Conservation (phyloP, 2,888 invertebrate species). For the Lamellibrachia satsuma region DNA sequence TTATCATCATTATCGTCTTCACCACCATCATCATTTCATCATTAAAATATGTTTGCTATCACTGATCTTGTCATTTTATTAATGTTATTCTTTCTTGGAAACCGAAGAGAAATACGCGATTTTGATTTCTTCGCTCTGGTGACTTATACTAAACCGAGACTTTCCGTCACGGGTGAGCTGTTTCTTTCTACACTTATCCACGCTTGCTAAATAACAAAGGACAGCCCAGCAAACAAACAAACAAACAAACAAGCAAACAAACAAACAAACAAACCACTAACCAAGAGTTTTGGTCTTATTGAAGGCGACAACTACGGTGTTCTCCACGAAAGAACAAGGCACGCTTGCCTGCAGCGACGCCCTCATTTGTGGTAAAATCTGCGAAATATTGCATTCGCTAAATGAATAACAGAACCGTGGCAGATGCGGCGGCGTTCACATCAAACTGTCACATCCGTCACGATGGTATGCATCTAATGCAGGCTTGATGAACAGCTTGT, state of each 20-base stretch:
- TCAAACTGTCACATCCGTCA: slow-evolving; percentile 17
- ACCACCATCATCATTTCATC: no score
- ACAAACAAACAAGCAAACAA: neutral
- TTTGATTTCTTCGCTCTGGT: no score
- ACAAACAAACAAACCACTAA: neutral
- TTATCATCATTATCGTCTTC: no score
- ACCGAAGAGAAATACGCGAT: no score
- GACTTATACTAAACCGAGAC: no score
- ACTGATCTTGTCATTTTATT: no score
- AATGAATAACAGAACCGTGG: neutral
- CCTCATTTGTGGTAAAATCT: neutral
- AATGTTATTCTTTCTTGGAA: no score
- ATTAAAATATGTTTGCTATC: no score
- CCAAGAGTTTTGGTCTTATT: neutral
- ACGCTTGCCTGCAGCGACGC: neutral
- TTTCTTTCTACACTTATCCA: no score
- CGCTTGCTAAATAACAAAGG: no score
- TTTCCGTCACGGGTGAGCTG: no score
- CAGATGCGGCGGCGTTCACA: neutral
- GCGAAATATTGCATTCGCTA: slow-evolving; percentile 6
- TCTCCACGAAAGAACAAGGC: neutral
- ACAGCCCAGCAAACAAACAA: neutral
- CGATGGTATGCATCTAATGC: neutral
- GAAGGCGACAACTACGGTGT: neutral
- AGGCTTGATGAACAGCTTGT: neutral